Base-by-base conservation (phyloP, 2,888 invertebrate genomes). In the Spatulosminthurus flaviceps region DNA sequence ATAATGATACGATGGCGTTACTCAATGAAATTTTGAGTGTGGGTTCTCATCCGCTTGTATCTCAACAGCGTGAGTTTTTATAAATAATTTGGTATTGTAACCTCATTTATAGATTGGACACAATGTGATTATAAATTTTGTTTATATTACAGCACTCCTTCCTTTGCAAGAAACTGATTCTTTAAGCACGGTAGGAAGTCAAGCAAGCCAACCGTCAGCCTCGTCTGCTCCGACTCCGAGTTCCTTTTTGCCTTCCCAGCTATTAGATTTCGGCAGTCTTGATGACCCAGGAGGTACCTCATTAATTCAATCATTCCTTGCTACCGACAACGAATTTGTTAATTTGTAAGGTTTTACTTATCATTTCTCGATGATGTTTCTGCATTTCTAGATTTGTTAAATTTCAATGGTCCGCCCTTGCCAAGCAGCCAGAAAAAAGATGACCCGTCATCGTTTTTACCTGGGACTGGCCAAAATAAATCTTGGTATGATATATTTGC, bases 401-500 rank as follows among this genome's bases (percentile, higher is more conserved):
- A 75, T 24, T 75, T 80, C 21, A 75, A 66, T 60, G 77, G 60
- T 21, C 67, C 69, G 28, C n/a, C 76, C 73, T 41, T 24, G 26
- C 9, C 26, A 22, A 51, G 9, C 28, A 29, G 29, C 11, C 29
- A 24, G 24, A 60, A 51, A 69, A 43, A 71, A n/a, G 74, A 79
- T n/a, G 43, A 76, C 43, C 43, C 51, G 11, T 0, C 64, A 29
- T 43, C 42, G 13, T n/a, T n/a, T n/a, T 42, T 43, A 71, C 34
- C 69, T 67, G 22, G 66, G 22, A 11, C 67, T 11, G n/a, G 64
- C 26, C 16, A 41, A 28, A 64, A 16, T 64, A 79, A 76, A 70
- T 51, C 90, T 0, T 97, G 97, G 97, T 92, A 95, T 87, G 95
- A 94, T 88, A 89, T 97, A 77, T 97, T 97, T 89, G 94, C 96